Evolutionary conservation across 2,888 invertebrate genomes (phyloP), one percentile per base, ranked within the genome.

Genomic region (Drosophila mercatorum): DNA sequence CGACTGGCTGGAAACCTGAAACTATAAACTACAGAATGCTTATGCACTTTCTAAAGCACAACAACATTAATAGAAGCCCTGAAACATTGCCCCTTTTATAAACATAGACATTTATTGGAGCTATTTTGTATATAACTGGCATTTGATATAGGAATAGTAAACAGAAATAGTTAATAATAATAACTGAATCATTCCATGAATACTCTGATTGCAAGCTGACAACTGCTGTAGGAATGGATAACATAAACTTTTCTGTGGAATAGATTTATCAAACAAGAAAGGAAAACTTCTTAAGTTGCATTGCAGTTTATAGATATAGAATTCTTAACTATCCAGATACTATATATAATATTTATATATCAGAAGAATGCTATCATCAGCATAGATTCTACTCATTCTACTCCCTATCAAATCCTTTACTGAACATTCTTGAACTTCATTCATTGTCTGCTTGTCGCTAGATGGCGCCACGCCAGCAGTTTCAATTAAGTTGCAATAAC

Each of bases 401-500:
- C 22, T 22, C 22, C 2, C 22, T 22, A 22, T 52, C 12, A 28
- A n/a, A 51, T 40, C 5, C n/a, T n/a, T 2, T 14, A 28, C 26
- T n/a, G 31, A 49, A 49, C 6, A 49, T n/a, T 49, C 14, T 5
- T 0, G 2, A 53, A n/a, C 12, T 46, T 28, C 6, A 31, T 12
- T 17, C 31, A 52, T 47, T 43, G 61, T 67, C 64, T 31, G 22
- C 5, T 14, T 8, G 41, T 43, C 64, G 47, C 41, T 75, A 69
- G 75, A 73, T 75, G 81, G 85, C 84, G 84, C 84, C 77, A 72
- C 53, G 38, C 44, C 55, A 67, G 70, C 62, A 72, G 69, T 73
- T 85, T 86, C 86, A 88, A 89, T 89, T 89, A 89, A 89, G 81
- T 78, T 76, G 72, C 84, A 86, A 83, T 89, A 89, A 89, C 88